Evolutionary conservation across 1,140 invertebrate species (phyloP), one percentile per base, ranked within the genome.

Genomic region (Drosophila subobscura): DNA sequence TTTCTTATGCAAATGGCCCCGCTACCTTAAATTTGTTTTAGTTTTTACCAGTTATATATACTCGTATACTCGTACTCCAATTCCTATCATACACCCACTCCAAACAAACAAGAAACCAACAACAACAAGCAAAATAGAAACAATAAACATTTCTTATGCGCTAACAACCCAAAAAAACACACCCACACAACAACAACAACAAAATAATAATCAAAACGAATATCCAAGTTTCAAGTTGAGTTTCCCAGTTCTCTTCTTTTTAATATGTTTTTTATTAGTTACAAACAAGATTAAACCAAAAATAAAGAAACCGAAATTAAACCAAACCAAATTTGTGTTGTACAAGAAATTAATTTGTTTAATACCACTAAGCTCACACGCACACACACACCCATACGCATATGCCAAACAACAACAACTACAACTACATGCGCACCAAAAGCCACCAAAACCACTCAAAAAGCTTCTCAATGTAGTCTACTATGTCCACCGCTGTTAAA

Each of bases 11-110:
- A 85, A 89, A 81, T 89, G 86, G 88, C 89, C 88, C 88, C 88
- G 89, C 88, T 90, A 90, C 77, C 88, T 81, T 85, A 79, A 90
- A 90, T 90, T 90, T 90, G 88, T 90, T 90, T 90, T 85, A 85
- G 76, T 77, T 89, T 85, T 74, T 53, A 46, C 47, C 29, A 66
- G 51, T 22, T 60, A 67, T 46, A 46, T 59, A 63, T 47, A 46
- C 55, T 63, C 56, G 42, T 56, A 63, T 45, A 37, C 57, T 37
- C 33, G 10, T 37, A 12, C 10, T 37, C 33, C 33, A 27, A 27
- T 27, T 27, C 8, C 10, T 10, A 10, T 37, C 33, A 65, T 46
- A 66, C 49, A 54, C 20, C 66, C 41, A 20, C 16, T 47, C 50
- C 22, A 72, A 33, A 41, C 12, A 23, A 16, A 33, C 37, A 23